Base-by-base conservation (phyloP, 1,140 invertebrate species). In the Chironomus tepperi region DNA sequence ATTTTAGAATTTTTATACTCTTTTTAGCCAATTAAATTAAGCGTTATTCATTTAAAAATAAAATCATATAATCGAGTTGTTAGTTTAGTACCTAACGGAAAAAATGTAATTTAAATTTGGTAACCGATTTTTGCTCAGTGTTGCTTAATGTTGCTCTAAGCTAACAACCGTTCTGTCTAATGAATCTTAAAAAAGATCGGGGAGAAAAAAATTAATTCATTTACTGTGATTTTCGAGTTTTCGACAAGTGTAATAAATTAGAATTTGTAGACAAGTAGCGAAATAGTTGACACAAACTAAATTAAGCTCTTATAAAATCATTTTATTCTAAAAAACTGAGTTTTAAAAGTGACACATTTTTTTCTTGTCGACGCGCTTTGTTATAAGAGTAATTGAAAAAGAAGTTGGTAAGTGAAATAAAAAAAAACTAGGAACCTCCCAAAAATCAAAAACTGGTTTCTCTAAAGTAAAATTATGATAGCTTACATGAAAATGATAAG, bases 341-440 rank as follows among this genome's bases (percentile, higher is more conserved):
- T 18, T 70, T 70, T 18, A 70, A 70, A 70, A 70, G n/a, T 70
- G 65, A 70, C 65, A 70, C 65, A 70, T 21, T 19, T 70, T 70
- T n/a, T 57, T 57, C 47, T 57, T n/a, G n/a, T 70, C 65, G 65
- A 70, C 65, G 65, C 65, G 65, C 65, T 70, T 70, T 70, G 65
- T 70, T 19, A 70, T 34, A 16, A 18, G 16, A 70, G 8, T 70
- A 70, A 70, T 57, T 57, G 47, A 70, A 21, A 70, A 70, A 70
- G 65, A 19, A 70, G 19, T 21, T 70, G 65, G 65, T 70, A 21
- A 70, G 65, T 19, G 47, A 57, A 34, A 34, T 34, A 34, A 34
- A 57, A 12, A 57, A 57, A 57, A 57, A n/a, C 47, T 57, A 57
- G 47, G 10, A 57, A 57, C 47, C 47, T 57, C 47, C 47, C 47